Conservation (phyloP, 2,113 vertebrate species). For the Falcunculus frontatus region DNA sequence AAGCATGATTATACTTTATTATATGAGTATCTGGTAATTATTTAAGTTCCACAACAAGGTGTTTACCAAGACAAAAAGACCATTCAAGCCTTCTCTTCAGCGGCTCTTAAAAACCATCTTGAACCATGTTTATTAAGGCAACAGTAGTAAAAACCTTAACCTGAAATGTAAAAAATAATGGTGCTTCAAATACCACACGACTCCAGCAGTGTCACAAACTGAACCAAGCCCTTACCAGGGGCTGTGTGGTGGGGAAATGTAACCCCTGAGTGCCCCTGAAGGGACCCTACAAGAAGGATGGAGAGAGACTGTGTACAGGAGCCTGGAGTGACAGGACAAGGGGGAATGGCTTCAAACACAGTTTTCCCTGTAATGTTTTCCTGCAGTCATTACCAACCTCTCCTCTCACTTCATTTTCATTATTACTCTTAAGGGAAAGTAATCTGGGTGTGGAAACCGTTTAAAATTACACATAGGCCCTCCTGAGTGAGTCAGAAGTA, state of each 20-base stretch:
- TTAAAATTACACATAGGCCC: conserved; percentile 56
- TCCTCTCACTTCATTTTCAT: neutral
- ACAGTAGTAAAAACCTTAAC: neutral
- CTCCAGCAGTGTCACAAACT: neutral
- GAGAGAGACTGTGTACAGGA: neutral
- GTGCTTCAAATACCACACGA: neutral
- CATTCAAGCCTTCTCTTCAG: neutral
- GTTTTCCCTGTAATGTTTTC: neutral
- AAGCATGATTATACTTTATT: neutral
- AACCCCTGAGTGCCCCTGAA: neutral
- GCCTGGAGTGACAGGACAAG: neutral
- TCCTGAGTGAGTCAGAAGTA: conserved; percentile 70
- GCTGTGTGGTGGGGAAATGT: neutral
- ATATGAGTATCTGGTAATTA: neutral
- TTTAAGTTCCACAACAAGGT: neutral
- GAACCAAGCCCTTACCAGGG: neutral
- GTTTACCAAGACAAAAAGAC: neutral
- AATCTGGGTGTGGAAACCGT: conserved; percentile 38
- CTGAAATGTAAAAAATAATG: neutral
- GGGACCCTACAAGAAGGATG: neutral
- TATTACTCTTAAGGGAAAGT: conserved; percentile 17
- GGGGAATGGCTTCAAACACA: neutral
- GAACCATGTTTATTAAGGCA: neutral
- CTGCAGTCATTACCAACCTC: neutral
- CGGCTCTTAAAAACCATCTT: neutral